Base-by-base conservation (phyloP, 92 coral and sea anemone species). In the Epizoanthus stellaris region DNA sequence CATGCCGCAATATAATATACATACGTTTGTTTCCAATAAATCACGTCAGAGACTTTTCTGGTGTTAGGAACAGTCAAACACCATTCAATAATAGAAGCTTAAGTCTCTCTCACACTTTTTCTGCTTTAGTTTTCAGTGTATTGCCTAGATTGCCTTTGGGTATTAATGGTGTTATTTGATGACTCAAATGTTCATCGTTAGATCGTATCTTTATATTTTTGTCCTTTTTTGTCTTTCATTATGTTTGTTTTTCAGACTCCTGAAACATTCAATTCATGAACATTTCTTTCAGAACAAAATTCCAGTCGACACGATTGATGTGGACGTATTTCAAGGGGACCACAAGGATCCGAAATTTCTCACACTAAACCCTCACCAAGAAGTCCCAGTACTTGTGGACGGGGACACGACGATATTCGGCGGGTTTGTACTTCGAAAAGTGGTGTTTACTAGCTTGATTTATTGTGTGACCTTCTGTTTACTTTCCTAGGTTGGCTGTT, bases 361-460 rank as follows among this genome's bases (percentile, higher is more conserved):
- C n/a, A 81, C 89, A 67, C 84, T 91, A 74, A 93, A 91, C 73
- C 96, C 96, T 2, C 97, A 93, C 79, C 85, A 91, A 82, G 98
- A 95, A 47, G 91, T 95, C 10, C 98, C 98, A 42, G 90, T 93
- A 36, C 54, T 95, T 74, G 94, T 90, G 40, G 98, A 95, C 67
- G 95, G 84, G 6, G 87, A 81, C 16, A 84, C 88, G 58, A 84
- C 89, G 3, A 52, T 95, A 53, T 94, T 88, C 75, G 98, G 96
- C 89, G 98, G 95, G 98, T 95, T 70, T 56, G 98, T 94, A 21
- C 7, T n/a, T 30, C 67, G n/a, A 59, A 85, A 58, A 56, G 56
- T 69, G 7, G 7, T 60, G 54, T 23, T 77, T 56, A 84, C 65
- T 61, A 20, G 16, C 14, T 13, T 12, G 56, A 11, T 11, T 11